A percentile compares a stretch with the other conserved stretches of the same genome.
These are phyloP conservation scores for Cyanoramphus novaezelandiae DNA, from an alignment of 2,113 vertebrate species.

Conservation along the genomic window DNA sequence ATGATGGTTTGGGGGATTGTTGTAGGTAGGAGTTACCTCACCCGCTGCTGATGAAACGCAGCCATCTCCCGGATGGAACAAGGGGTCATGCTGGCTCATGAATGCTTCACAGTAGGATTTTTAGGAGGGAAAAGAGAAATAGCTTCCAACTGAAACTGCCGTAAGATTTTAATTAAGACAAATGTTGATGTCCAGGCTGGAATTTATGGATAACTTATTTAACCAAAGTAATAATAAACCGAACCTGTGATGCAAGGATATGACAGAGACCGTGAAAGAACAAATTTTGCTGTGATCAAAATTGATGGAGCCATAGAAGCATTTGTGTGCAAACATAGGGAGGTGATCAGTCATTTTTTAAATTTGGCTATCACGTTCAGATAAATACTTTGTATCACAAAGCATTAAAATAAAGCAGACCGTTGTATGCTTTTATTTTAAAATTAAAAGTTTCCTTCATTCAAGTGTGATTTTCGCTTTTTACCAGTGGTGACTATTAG, in stretches of 20 bases:
- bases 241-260: neutral
- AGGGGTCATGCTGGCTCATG: slow-evolving; percentile 39
- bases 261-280: neutral
- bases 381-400: neutral
- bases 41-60: slow-evolving; percentile 44
- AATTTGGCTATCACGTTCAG: neutral
- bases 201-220: slow-evolving; percentile 42
- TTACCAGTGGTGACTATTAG: neutral
- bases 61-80: slow-evolving; percentile 31
- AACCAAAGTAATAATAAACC: slow-evolving; percentile 31
- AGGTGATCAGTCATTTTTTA: neutral
- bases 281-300: neutral
- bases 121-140: slow-evolving; percentile 34
- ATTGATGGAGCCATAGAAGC: neutral
- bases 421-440: neutral
- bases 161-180: slow-evolving; percentile 58
- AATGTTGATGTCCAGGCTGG: slow-evolving; percentile 6
- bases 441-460: neutral
- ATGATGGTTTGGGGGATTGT: slow-evolving; percentile 25
- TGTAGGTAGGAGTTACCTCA: slow-evolving; percentile 61
- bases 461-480: neutral
- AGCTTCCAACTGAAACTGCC: slow-evolving; percentile 43
- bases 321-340: neutral
- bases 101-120: slow-evolving; percentile 35
- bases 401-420: neutral